Evolutionary conservation across 2,113 vertebrate genomes (phyloP), one percentile per base, ranked within the genome.

Genomic region (Saccopteryx leptura): DNA sequence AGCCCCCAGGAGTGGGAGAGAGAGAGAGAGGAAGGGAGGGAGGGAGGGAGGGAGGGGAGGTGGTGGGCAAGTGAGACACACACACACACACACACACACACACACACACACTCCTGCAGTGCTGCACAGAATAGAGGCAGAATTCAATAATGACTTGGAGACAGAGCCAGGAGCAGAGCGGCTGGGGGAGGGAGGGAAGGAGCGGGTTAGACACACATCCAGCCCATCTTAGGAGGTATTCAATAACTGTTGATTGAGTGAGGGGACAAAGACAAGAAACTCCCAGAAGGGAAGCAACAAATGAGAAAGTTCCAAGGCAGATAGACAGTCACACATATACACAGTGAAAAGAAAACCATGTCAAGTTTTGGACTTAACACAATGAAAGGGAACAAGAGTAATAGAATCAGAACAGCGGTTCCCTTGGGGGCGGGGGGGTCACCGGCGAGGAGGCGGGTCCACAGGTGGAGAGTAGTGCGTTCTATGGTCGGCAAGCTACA

Each of bases 61-160:
- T 2, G 15, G 65, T 68, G 90, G 46, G 87, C 2, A 2, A 68
- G 18, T 0, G 4, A 26, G 6, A 33, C 46, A 21, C 24, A 68
- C 61, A 58, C 69, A 39, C 80, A n/a, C 75, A 69, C 92, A 18
- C 4, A 9, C 78, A 14, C 71, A 17, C 18, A n/a, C 56, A 17
- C 83, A 24, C 58, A 5, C 76, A 68, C 48, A 21, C 17, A 12
- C 58, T 72, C 88, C 92, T 74, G 83, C 92, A 74, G 79, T 28
- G 79, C 78, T 0, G 9, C 92, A 91, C 24, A 33, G 95, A 86
- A 93, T 4, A 33, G 86, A 91, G 74, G 79, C 82, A 58, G 93
- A 90, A 93, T 95, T 92, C 95, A 96, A 75, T 96, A 94, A 96
- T 18, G 68, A 68, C 61, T 50, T n/a, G 68, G 78, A 71, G 85